These are phyloP conservation scores for Rattus norvegicus DNA, from an alignment of 2,113 vertebrate species.

Conservation along the genomic window DNA sequence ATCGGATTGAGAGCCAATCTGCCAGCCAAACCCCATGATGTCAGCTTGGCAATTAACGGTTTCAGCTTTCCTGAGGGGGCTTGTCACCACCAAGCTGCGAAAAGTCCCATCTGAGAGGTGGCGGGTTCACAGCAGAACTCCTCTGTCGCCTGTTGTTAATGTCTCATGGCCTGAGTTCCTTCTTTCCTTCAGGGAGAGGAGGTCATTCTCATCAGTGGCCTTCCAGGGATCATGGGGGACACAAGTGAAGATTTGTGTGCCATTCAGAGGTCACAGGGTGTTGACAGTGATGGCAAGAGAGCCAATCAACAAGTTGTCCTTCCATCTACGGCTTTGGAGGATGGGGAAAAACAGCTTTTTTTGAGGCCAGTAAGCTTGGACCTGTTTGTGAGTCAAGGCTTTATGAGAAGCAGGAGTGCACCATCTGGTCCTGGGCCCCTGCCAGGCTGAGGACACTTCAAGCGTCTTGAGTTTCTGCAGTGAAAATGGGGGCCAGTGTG, in stretches of 20 bases:
- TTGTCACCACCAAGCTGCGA: constrained; percentile 51
- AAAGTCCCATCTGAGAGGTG: constrained; percentile 55
- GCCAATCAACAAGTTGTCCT: constrained; percentile 72
- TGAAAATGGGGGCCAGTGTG: constrained; percentile 70
- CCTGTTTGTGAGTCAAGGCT: constrained; percentile 83
- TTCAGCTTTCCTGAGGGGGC: constrained; percentile 50
- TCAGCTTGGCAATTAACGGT: constrained; percentile 66
- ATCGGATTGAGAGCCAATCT: constrained; percentile 48
- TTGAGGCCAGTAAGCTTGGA: constrained; percentile 74
- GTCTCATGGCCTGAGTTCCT: constrained; percentile 29
- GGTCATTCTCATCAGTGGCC: constrained; percentile 14
- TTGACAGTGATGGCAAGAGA: constrained; percentile 29
- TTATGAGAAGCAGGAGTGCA: constrained; percentile 82
- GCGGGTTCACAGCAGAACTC: constrained; percentile 2
- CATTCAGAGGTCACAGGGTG: constrained; percentile 53
- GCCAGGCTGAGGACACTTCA: constrained; percentile 82
- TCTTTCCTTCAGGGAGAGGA: background rate
- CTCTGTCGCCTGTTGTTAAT: constrained; percentile 48
- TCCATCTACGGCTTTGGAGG: constrained; percentile 64
- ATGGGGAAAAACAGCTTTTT: constrained; percentile 68
- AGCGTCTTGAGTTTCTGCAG: constrained; percentile 82
- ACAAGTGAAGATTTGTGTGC: constrained; percentile 34
- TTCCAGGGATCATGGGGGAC: constrained; percentile 7
- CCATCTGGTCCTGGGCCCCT: constrained; percentile 81
- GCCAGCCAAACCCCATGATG: constrained; percentile 49